These are phyloP conservation scores for Alethe diademata DNA, from an alignment of 2,113 vertebrate species.

Conservation along the genomic window DNA sequence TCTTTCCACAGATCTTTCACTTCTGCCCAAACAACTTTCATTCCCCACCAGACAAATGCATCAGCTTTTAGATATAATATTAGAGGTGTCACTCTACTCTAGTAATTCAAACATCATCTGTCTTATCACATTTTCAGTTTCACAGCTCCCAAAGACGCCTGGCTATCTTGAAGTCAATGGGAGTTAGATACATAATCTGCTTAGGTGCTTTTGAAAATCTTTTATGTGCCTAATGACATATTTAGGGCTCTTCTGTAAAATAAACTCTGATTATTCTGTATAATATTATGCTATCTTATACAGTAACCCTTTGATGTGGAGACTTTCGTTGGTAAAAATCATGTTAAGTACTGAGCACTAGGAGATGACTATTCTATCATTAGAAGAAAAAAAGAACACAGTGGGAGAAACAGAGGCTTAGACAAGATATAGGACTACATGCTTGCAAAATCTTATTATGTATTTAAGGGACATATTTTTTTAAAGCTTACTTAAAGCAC, in stretches of 20 bases:
- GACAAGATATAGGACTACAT: not conserved
- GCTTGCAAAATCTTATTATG: not conserved
- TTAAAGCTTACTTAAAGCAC: not conserved
- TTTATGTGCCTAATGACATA: not conserved
- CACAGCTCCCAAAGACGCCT: not conserved
- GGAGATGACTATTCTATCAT: not conserved
- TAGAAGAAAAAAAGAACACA: not conserved
- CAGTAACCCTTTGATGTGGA: not conserved
- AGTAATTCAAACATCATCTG: not conserved
- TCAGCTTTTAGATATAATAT: not conserved
- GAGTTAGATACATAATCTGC: not conserved
- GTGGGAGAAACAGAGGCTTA: not conserved
- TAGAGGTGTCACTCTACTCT: conserved; percentile 7
- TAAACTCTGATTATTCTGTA: not conserved
- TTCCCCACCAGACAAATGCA: not conserved
- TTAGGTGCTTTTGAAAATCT: not conserved
- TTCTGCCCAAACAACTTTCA: not conserved
- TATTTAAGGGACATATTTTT: not conserved
- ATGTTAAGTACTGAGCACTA: not conserved
- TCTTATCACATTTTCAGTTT: conserved; percentile 21
- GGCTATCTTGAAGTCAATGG: not conserved
- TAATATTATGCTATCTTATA: not conserved
- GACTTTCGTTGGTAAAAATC: not conserved
- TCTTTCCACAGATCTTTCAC: not conserved
- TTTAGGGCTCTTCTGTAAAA: not conserved